These are phyloP conservation scores for Caenorhabditis sinica DNA, from an alignment of 2,888 invertebrate species.

Conservation along the genomic window DNA sequence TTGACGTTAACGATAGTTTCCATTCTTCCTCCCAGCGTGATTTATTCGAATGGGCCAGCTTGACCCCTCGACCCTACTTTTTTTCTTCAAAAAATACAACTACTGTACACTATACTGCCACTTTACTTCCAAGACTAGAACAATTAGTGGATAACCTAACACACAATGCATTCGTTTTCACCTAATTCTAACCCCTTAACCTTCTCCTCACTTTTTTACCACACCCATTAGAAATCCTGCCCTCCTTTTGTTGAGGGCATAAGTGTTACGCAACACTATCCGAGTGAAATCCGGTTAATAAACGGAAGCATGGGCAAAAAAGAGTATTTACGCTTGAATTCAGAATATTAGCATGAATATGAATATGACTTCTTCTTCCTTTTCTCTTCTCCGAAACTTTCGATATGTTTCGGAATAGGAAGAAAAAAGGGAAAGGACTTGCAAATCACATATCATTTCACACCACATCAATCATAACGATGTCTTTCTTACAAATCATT, in stretches of 20 bases:
- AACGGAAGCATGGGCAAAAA: constrained; percentile 46
- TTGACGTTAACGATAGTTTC: constrained; percentile 32
- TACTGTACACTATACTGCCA: constrained; percentile 54
- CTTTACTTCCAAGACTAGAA: constrained; percentile 56
- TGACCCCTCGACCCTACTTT: constrained; percentile 30
- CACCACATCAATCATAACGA: constrained; percentile 63
- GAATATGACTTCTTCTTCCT: constrained; percentile 26
- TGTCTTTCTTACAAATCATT: constrained; percentile 57
- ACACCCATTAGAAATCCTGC: constrained; percentile 64
- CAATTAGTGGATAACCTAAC: constrained; percentile 61
- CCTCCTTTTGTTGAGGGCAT: constrained; percentile 57
- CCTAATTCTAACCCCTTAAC: constrained; percentile 38
- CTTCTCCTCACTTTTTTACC: constrained; percentile 45
- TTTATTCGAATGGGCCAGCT: constrained; percentile 42
- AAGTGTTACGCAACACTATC: constrained; percentile 64
- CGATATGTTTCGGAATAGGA: constrained; percentile 43
- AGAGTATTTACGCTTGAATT: constrained; percentile 60
- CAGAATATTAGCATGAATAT: constrained; percentile 62
- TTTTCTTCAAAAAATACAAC: constrained; percentile 33
- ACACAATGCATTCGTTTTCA: constrained; percentile 57
- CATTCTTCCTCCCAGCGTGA: constrained; percentile 41
- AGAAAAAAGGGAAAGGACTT: constrained; percentile 61
- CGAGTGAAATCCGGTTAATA: constrained; percentile 59
- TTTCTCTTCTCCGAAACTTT: constrained; percentile 27
- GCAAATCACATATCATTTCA: constrained; percentile 66